Evolutionary conservation across 2,113 vertebrate genomes (phyloP), one percentile per base, ranked within the genome.

Genomic region (Platysteira castanea): DNA sequence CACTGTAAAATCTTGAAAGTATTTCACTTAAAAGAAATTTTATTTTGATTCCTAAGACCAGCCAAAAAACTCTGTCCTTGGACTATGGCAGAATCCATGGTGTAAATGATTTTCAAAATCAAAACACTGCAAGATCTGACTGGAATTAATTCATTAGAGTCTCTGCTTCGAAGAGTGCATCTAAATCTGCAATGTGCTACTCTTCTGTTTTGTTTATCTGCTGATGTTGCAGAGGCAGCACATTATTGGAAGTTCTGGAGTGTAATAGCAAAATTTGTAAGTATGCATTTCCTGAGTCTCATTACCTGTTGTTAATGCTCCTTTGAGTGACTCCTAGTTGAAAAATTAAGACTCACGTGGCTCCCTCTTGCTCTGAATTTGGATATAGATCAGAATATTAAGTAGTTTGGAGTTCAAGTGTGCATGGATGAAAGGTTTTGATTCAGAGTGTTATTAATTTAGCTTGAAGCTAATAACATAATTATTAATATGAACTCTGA

Each of bases 201-300:
- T 88, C 35, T 85, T 73, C 46, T 42, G 73, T 95, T 71, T 70
- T 83, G 60, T 87, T 95, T 94, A 75, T 73, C 52, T 92, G 82
- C 90, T 95, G 87, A 84, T 91, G 64, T 83, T 94, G 79, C 84
- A 96, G 87, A 89, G 87, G 75, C 54, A 90, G 79, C 71, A 84
- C 33, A 26, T 89, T 92, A 67, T 20, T 85, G 61, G 28, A 90
- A 87, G 54, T 85, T 95, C 59, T 89, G 30, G 54, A 93, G 56
- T 83, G 59, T 12, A 4, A 57, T 65, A 16, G 11, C 90, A 88
- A 93, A 84, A 79, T 30, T 44, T 15, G 7, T 65, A 94, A 91
- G 70, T 39, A 24, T 92, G 81, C 73, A 77, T 93, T 93, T 87
- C 80, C 41, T 89, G 31, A 82, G n/a, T 82, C 79, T 92, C 63